A percentile compares a stretch with the other conserved stretches of the same genome.
Conservation (phyloP, 2,888 invertebrate genomes). For the Drosophila pseudotalamancana region DNA sequence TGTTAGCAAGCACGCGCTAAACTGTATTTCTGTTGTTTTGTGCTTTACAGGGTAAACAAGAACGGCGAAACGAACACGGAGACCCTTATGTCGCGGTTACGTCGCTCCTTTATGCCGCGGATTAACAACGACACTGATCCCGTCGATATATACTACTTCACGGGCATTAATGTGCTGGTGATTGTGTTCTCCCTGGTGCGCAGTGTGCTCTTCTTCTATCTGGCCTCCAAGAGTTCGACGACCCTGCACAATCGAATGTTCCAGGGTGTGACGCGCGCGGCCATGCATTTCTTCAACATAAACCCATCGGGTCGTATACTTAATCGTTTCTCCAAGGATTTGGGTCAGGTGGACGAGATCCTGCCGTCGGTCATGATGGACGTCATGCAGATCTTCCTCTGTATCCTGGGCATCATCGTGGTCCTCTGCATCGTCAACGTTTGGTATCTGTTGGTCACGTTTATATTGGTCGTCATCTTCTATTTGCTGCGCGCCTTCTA, state of each 20-base stretch:
- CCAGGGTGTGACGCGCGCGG: conserved; percentile 89
- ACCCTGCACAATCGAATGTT: conserved; percentile 94
- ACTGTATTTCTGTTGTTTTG: too few relatives aligned
- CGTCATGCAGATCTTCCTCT: conserved; percentile 89
- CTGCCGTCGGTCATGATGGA: conserved; percentile 84
- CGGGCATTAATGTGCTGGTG: conserved; percentile 84
- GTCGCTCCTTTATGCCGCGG: conserved; percentile 64
- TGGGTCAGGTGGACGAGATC: conserved; percentile 86
- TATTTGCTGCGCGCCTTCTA: conserved; percentile 90
- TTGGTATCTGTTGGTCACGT: conserved; percentile 89
- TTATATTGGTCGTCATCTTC: conserved; percentile 90
- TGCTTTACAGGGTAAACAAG: conserved; percentile 79
- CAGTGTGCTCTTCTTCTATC: conserved; percentile 85
- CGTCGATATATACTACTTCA: conserved; percentile 85
- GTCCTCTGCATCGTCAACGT: conserved; percentile 91
- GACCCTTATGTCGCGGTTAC: conserved; percentile 63
- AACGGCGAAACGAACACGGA: conserved; percentile 56
- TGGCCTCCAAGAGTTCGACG: conserved; percentile 90
- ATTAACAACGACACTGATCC: conserved; percentile 68
- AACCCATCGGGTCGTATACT: conserved; percentile 93
- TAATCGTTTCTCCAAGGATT: conserved; percentile 95
- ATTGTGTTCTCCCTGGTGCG: conserved; percentile 83
- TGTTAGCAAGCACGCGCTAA: background rate
- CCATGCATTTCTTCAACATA: conserved; percentile 94
- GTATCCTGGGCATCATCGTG: conserved; percentile 91